Base-by-base conservation (phyloP, 2,888 invertebrate species). In the Cheilosia urbana region DNA sequence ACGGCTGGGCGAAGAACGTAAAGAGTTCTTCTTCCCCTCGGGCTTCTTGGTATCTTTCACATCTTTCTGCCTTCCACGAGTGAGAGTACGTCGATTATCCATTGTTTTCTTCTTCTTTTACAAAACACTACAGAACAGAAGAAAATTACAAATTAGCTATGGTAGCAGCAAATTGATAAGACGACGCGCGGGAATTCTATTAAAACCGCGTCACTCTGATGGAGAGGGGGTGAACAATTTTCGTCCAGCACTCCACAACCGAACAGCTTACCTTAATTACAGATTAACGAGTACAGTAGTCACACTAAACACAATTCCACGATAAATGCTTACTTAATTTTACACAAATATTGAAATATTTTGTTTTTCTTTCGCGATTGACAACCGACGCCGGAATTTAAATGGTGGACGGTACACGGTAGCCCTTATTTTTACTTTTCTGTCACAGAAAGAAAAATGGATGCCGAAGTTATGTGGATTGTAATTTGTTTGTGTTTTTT, bases 71-170 rank as follows among this genome's bases (percentile, higher is more conserved):
- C 89, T 87, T 3, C 89, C 87, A 60, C 89, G 87, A 53, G 87
- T 88, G 63, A 65, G 30, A 40, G 87, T 87, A 37, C 89, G 89
- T 53, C 88, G 87, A 24, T 80, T 88, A 63, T 89, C 88, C 89
- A 89, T 89, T 62, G 42, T 81, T 73, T 13, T 37, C 37, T 37
- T 37, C 37, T 21, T 66, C 42, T 71, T 58, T 49, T 45, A 21
- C 6, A 47, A 60, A 40, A 40, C 49, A 42, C 40, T 27, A 19
- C 0, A 45, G 4, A 55, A 24, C 13, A 53, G 47, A 15, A 51
- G 15, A 49, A 49, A 68, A 60, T 11, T 21, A 57, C 4, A 65
- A 13, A 49, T 72, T 62, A 42, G 45, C 15, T 13, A 13, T 11
- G 37, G 1, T 4, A 34, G 6, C 6, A 53, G 13, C 2, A 65